These are phyloP conservation scores for Phrynosoma platyrhinos DNA, from an alignment of 2,113 vertebrate genomes.

Conservation along the genomic window DNA sequence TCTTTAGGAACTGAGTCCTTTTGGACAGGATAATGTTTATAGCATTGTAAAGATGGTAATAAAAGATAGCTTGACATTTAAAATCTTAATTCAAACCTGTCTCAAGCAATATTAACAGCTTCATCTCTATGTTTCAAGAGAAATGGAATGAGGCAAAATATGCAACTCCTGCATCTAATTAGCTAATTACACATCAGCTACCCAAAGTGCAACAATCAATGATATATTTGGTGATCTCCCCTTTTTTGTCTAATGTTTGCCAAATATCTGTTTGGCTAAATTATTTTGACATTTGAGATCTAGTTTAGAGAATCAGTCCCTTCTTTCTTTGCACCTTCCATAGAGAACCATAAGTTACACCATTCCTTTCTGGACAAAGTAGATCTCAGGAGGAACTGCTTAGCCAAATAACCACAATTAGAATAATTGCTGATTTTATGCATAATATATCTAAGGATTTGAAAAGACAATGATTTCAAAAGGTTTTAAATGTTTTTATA, in stretches of 20 bases:
- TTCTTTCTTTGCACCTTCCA: background rate
- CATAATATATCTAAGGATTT: background rate
- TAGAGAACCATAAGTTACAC: slow-evolving; percentile 28
- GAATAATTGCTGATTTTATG: background rate
- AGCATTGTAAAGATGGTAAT: background rate
- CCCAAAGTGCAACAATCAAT: slow-evolving; percentile 44
- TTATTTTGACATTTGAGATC: slow-evolving; percentile 20
- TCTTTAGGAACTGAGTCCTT: background rate
- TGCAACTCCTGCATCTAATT: slow-evolving; percentile 38
- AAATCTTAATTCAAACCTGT: slow-evolving; percentile 31
- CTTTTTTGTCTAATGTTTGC: slow-evolving; percentile 31
- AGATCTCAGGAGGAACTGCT: slow-evolving; percentile 22
- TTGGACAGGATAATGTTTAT: slow-evolving; percentile 5
- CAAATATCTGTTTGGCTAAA: slow-evolving; percentile 36
- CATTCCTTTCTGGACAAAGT: slow-evolving; percentile 26
- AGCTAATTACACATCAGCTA: slow-evolving; percentile 39
- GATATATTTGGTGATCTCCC: slow-evolving; percentile 27
- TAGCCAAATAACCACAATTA: slow-evolving; percentile 10
- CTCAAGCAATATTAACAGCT: slow-evolving; percentile 24
- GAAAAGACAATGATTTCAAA: background rate
- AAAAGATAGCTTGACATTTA: slow-evolving; percentile 13
- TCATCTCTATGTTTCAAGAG: slow-evolving; percentile 29
- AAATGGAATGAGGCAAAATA: slow-evolving; percentile 34
- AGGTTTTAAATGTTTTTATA: background rate
- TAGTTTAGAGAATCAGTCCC: slow-evolving; percentile 3